Percentiles rank a stretch among this genome's conserved stretches.
Conservation (phyloP, 2,888 invertebrate genomes). For the Leptarthrus brevirostris region DNA sequence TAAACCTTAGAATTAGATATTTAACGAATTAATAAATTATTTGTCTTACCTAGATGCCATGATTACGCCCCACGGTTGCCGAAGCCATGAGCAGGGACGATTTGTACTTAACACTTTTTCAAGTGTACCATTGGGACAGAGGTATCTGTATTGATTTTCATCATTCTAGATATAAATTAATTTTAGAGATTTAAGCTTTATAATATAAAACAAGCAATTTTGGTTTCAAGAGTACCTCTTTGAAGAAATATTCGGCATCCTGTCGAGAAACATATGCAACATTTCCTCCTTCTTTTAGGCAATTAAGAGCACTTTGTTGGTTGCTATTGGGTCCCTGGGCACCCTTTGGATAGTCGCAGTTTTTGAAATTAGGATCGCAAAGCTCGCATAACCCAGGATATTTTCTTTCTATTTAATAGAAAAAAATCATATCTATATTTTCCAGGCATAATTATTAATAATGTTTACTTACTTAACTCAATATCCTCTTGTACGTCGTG, state of each 20-base stretch:
- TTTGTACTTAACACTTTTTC: slow-evolving; percentile 56
- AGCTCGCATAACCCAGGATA: slow-evolving; percentile 71
- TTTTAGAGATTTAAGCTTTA: background rate
- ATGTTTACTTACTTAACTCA: slow-evolving; percentile 70
- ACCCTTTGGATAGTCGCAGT: slow-evolving; percentile 56
- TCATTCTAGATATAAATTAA: slow-evolving; percentile 44
- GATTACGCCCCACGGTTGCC: slow-evolving; percentile 73
- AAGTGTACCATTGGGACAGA: slow-evolving; percentile 62
- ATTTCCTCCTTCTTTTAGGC: slow-evolving; percentile 69
- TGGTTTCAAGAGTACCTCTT: slow-evolving; percentile 57
- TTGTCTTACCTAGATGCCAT: slow-evolving; percentile 58
- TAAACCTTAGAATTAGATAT: too few relatives aligned
- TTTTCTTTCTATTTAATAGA: slow-evolving; percentile 67
- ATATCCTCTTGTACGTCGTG: slow-evolving; percentile 69
- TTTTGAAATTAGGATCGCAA: slow-evolving; percentile 55
- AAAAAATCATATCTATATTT: background rate
- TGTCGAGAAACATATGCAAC: slow-evolving; percentile 70
- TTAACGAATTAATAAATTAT: background rate
- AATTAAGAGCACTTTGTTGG: slow-evolving; percentile 70
- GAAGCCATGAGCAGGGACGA: slow-evolving; percentile 72
- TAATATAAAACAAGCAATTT: too few relatives aligned
- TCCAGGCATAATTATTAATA: background rate
- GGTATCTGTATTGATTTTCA: slow-evolving; percentile 57
- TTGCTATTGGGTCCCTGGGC: slow-evolving; percentile 9
- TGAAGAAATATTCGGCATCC: slow-evolving; percentile 63